Conservation (phyloP, 2,797 vertebrate species). For the Lindbergichthys nudifrons region DNA sequence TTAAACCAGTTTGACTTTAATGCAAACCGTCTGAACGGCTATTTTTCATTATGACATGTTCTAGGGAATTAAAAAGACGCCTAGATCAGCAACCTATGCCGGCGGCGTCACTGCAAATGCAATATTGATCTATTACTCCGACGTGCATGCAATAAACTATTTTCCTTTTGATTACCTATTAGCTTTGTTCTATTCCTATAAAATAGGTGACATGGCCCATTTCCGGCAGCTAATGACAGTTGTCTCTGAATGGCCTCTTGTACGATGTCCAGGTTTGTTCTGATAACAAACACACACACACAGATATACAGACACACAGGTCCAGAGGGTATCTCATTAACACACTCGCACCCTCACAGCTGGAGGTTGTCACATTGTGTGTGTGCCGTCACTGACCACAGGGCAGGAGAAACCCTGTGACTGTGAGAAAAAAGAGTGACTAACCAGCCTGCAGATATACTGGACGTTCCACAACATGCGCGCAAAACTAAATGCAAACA, state of each 20-base stretch:
- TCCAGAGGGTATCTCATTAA: slow-evolving; percentile 73
- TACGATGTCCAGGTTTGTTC: slow-evolving; percentile 30
- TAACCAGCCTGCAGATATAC: slow-evolving; percentile 29
- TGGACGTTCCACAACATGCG: not conserved
- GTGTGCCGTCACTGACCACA: slow-evolving; percentile 52
- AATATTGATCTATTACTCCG: too few relatives aligned
- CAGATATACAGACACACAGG: slow-evolving; percentile 16
- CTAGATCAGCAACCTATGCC: too few relatives aligned
- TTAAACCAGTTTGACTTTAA: too few relatives aligned
- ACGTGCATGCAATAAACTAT: not conserved
- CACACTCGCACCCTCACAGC: slow-evolving; percentile 76
- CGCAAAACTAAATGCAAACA: slow-evolving; percentile 15
- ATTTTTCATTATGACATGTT: too few relatives aligned
- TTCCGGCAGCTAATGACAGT: slow-evolving; percentile 23
- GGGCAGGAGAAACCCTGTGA: slow-evolving; percentile 59
- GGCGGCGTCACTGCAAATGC: too few relatives aligned
- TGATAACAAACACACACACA: slow-evolving; percentile 30
- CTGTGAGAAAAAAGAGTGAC: slow-evolving; percentile 29
- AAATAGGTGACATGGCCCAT: not conserved
- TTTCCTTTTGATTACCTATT: not conserved
- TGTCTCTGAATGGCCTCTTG: slow-evolving; percentile 25
- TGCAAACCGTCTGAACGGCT: too few relatives aligned
- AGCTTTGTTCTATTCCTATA: not conserved
- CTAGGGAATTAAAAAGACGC: too few relatives aligned
- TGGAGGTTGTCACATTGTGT: slow-evolving; percentile 72